These are phyloP conservation scores for Troides oblongomaculatus DNA, from an alignment of 2,888 invertebrate genomes.

Conservation along the genomic window DNA sequence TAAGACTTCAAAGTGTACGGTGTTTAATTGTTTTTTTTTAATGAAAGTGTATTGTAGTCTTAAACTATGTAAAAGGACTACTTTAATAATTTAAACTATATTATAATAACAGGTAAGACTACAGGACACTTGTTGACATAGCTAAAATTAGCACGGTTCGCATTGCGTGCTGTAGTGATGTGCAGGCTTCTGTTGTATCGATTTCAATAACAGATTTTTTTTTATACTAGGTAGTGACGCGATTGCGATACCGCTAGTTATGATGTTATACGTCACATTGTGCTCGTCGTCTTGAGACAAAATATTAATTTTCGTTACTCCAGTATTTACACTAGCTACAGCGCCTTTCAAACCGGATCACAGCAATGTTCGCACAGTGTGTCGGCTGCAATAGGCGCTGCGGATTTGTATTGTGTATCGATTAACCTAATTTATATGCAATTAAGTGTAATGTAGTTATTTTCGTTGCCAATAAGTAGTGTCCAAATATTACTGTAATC, in stretches of 20 bases:
- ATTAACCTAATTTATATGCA: background rate
- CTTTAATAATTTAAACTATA: background rate
- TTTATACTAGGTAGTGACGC: too few relatives aligned
- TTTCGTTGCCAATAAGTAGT: too few relatives aligned
- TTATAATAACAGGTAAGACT: constrained; percentile 11
- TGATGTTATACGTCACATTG: too few relatives aligned
- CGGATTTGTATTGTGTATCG: background rate
- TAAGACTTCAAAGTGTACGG: background rate
- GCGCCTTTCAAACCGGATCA: too few relatives aligned
- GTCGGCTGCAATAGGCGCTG: too few relatives aligned
- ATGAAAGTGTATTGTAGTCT: background rate
- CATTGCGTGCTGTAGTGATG: constrained; percentile 14
- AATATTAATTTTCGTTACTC: too few relatives aligned
- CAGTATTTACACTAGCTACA: too few relatives aligned
- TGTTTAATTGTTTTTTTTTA: background rate
- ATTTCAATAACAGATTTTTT: background rate
- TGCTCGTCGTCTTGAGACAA: too few relatives aligned
- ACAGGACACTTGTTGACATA: constrained; percentile 20
- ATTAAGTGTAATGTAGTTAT: too few relatives aligned
- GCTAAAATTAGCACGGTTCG: constrained; percentile 21
- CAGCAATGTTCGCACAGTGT: too few relatives aligned
- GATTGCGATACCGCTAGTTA: too few relatives aligned
- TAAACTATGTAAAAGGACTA: constrained; percentile 3
- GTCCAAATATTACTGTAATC: too few relatives aligned
- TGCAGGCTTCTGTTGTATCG: background rate